Conservation (phyloP, 2,113 vertebrate species). For the Megaceryle torquata region DNA sequence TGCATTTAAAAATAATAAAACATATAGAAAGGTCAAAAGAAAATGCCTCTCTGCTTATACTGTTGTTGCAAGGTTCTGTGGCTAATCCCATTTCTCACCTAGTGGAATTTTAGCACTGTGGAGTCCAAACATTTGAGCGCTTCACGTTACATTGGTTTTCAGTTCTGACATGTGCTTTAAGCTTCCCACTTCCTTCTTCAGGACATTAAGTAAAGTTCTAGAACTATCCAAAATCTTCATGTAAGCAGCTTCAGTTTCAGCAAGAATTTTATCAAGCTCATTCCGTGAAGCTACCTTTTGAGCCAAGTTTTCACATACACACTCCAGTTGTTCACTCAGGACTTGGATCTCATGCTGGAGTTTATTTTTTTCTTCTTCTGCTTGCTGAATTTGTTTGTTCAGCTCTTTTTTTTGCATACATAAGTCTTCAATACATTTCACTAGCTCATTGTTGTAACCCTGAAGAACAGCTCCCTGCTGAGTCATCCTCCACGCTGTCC, state of each 20-base stretch:
- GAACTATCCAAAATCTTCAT: slow-evolving; percentile 71
- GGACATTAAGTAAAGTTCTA: slow-evolving; percentile 55
- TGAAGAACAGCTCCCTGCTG: slow-evolving; percentile 65
- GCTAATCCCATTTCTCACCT: slow-evolving; percentile 39
- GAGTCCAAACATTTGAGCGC: background rate
- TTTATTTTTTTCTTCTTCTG: slow-evolving; percentile 43
- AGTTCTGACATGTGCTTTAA: slow-evolving; percentile 31
- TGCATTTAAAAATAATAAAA: background rate
- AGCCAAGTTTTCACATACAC: slow-evolving; percentile 43
- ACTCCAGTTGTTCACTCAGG: slow-evolving; percentile 26
- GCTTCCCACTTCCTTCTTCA: slow-evolving; percentile 64
- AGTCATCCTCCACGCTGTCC: slow-evolving; percentile 21
- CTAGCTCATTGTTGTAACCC: slow-evolving; percentile 60
- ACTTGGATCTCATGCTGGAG: slow-evolving; percentile 52
- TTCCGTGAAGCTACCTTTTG: slow-evolving; percentile 48
- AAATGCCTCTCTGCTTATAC: background rate
- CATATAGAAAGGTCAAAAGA: background rate
- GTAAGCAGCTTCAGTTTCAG: slow-evolving; percentile 63
- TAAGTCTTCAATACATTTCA: slow-evolving; percentile 62
- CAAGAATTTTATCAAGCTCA: slow-evolving; percentile 62
- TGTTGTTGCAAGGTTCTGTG: background rate
- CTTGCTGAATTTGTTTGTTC: slow-evolving; percentile 54
- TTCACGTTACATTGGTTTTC: slow-evolving; percentile 28
- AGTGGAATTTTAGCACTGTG: slow-evolving; percentile 19
- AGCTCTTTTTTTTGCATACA: slow-evolving; percentile 47